These are phyloP conservation scores for Boloria euphrosyne DNA, from an alignment of 2,888 invertebrate species.

Conservation along the genomic window DNA sequence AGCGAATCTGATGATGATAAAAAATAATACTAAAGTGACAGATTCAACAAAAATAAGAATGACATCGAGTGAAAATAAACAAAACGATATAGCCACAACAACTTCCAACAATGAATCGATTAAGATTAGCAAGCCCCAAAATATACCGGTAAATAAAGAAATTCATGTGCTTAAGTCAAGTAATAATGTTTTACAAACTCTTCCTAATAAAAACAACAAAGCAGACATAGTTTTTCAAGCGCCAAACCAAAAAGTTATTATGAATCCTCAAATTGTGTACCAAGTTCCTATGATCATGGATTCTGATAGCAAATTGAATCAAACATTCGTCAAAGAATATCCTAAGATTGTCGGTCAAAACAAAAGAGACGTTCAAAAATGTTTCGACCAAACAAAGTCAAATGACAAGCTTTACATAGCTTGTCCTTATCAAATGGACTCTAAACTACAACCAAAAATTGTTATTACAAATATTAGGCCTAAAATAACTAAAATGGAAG, in stretches of 20 bases:
- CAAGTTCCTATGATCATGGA: slow-evolving; percentile 71
- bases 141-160: slow-evolving; percentile 54
- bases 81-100: slow-evolving; percentile 35
- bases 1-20: slow-evolving; percentile 75
- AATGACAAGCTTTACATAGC: slow-evolving; percentile 67
- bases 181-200: slow-evolving; percentile 60
- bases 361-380: slow-evolving; percentile 56
- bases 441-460: slow-evolving; percentile 67
- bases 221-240: slow-evolving; percentile 60
- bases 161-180: slow-evolving; percentile 61
- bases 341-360: slow-evolving; percentile 51
- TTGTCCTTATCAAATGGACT: slow-evolving; percentile 69
- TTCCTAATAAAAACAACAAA: slow-evolving; percentile 59
- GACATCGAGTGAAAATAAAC: slow-evolving; percentile 58
- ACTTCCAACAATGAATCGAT: slow-evolving; percentile 45
- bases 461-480: slow-evolving; percentile 66
- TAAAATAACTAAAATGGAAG: slow-evolving; percentile 59
- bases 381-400: slow-evolving; percentile 53
- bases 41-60: slow-evolving; percentile 51
- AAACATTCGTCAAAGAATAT: slow-evolving; percentile 53
- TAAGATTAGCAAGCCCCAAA: slow-evolving; percentile 49
- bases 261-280: slow-evolving; percentile 70
- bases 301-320: slow-evolving; percentile 56
- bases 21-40: slow-evolving; percentile 62
- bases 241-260: slow-evolving; percentile 63